Conservation (phyloP, 1,140 invertebrate genomes). For the Micrasema longulum region DNA sequence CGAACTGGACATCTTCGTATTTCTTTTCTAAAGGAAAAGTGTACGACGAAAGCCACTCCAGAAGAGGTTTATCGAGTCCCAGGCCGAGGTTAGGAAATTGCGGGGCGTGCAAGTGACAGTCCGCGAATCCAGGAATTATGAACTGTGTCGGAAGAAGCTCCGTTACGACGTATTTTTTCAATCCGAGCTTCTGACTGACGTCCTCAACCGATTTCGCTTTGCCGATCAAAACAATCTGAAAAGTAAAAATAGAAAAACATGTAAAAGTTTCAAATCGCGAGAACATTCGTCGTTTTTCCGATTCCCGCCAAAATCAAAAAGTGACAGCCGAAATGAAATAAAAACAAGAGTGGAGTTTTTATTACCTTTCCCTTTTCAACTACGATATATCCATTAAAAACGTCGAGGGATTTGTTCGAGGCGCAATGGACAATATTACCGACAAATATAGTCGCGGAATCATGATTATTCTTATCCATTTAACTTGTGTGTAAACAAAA, state of each 20-base stretch:
- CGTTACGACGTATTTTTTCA: constrained; percentile 56
- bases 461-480: constrained; percentile 18
- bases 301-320: constrained; percentile 7
- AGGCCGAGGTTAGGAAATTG: constrained; percentile 88
- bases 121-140: constrained; percentile 88
- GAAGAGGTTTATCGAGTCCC: constrained; percentile 80
- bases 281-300: not conserved
- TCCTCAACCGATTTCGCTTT: constrained; percentile 55
- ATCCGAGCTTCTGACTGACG: constrained; percentile 50
- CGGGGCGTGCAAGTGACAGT: constrained; percentile 90
- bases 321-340: constrained; percentile 9
- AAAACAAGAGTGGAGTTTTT: not conserved
- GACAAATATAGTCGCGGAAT: constrained; percentile 55
- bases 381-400: constrained; percentile 57
- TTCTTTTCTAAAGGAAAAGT: constrained; percentile 87
- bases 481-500: not conserved
- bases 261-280: not conserved
- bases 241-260: not conserved
- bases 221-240: constrained; percentile 59
- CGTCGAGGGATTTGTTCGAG: constrained; percentile 55
- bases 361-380: constrained; percentile 62
- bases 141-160: constrained; percentile 73
- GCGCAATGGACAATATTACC: constrained; percentile 59
- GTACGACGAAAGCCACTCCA: constrained; percentile 89
- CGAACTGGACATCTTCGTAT: constrained; percentile 78